Evolutionary conservation across 2,888 invertebrate species (phyloP).

Genomic region (Nasonovia ribisnigri): DNA sequence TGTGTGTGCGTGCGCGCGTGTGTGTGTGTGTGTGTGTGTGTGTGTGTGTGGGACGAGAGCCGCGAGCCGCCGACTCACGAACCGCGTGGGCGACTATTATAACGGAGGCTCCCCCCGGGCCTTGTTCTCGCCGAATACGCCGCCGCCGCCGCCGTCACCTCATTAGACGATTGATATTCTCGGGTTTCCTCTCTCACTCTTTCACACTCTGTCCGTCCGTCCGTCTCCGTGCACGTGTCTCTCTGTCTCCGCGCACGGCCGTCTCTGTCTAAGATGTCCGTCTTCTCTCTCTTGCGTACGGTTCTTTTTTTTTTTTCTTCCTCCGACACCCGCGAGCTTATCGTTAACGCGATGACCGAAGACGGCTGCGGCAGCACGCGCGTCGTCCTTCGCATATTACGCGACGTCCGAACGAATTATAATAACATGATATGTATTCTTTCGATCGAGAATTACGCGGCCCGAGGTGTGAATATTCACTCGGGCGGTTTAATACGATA

Average conservation of each 20-base stretch:
- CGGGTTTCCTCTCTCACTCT: not conserved
- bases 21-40: not conserved
- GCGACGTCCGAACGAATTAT: not conserved
- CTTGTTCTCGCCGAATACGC: slow-evolving; percentile 54
- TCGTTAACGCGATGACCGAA: slow-evolving; percentile 1
- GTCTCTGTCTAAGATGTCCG: not conserved
- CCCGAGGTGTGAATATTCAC: slow-evolving; percentile 12
- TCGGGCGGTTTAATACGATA: slow-evolving; percentile 3
- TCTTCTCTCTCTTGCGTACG: not conserved
- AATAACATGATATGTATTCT: not conserved
- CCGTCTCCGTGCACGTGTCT: not conserved
- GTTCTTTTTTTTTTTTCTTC: not conserved
- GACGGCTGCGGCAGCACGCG: slow-evolving; percentile 13
- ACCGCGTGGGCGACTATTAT: slow-evolving; percentile 45
- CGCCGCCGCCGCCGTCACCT: slow-evolving; percentile 38
- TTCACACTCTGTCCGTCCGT: not conserved
- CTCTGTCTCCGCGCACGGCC: not conserved
- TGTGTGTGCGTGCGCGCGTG: not conserved
- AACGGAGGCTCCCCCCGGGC: slow-evolving; percentile 25
- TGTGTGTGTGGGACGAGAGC: slow-evolving; percentile 25
- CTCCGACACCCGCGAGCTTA: not conserved
- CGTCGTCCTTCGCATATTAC: slow-evolving; percentile 9
- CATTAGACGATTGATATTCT: slow-evolving; percentile 46
- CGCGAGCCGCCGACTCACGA: slow-evolving; percentile 44
- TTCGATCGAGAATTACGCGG: slow-evolving; percentile 1